Evolutionary conservation across 2,888 invertebrate genomes (phyloP).

Genomic region (Cryptus armator): DNA sequence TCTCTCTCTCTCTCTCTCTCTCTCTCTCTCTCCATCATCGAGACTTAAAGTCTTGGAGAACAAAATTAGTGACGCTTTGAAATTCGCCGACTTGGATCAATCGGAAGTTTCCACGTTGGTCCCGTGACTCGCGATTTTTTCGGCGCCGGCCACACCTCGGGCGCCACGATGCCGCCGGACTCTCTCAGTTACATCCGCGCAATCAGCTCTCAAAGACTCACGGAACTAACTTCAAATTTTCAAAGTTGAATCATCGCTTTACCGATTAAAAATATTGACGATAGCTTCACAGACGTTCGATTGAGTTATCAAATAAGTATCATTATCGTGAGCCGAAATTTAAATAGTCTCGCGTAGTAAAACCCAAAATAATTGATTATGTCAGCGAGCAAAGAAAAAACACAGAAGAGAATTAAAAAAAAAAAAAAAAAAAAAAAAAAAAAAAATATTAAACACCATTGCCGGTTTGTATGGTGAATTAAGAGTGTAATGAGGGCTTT

Average conservation of each 20-base stretch:
- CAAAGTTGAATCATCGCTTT: conserved; percentile 22
- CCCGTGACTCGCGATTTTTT: conserved; percentile 56
- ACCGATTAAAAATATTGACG: not conserved
- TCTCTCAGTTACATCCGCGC: conserved; percentile 7
- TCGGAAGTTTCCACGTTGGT: conserved; percentile 21
- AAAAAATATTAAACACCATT: conserved; percentile 32
- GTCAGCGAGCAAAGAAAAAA: conserved; percentile 32
- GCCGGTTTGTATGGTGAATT: conserved; percentile 48
- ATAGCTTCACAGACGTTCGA: not conserved
- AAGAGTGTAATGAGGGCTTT: conserved; percentile 62
- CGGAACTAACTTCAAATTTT: not conserved
- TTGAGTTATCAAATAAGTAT: conserved; percentile 22
- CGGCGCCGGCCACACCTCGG: conserved; percentile 77
- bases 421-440: not conserved
- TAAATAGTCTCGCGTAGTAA: conserved; percentile 10
- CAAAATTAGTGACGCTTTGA: conserved; percentile 79
- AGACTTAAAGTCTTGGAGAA: conserved; percentile 25
- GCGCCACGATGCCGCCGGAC: conserved; percentile 76
- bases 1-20: too few species aligned
- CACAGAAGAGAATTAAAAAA: not conserved
- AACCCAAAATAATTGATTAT: conserved; percentile 43
- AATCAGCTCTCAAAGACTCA: not conserved
- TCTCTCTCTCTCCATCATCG: not conserved
- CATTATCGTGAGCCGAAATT: conserved; percentile 26
- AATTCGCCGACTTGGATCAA: conserved; percentile 43